These are phyloP conservation scores for Bostrychus sinensis DNA, from an alignment of 2,113 vertebrate genomes.

Conservation along the genomic window DNA sequence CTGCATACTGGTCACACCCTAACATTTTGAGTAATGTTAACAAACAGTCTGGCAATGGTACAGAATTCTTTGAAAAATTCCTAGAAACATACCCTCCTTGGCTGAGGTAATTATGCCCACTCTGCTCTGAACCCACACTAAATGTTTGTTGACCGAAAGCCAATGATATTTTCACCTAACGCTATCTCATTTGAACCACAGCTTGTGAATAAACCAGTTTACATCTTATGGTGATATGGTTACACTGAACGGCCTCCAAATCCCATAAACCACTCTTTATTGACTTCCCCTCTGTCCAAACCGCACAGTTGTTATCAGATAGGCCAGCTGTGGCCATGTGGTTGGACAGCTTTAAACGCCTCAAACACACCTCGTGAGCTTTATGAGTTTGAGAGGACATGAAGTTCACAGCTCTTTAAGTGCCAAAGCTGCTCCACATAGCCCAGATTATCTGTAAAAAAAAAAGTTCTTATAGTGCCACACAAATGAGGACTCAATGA, in stretches of 20 bases:
- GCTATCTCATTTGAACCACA: background rate
- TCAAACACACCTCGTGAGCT: slow-evolving; percentile 56
- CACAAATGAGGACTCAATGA: slow-evolving; percentile 63
- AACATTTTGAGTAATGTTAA: too few relatives aligned
- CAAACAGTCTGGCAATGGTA: too few relatives aligned
- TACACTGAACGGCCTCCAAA: slow-evolving; percentile 13
- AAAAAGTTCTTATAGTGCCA: slow-evolving; percentile 53
- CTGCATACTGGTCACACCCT: too few relatives aligned
- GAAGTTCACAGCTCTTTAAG: slow-evolving; percentile 32
- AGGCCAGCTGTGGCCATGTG: slow-evolving; percentile 49
- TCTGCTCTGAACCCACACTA: too few relatives aligned
- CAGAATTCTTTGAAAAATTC: too few relatives aligned
- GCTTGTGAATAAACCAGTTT: background rate
- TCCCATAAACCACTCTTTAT: slow-evolving; percentile 45
- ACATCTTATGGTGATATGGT: slow-evolving; percentile 19
- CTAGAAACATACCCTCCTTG: too few relatives aligned
- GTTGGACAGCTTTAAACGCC: slow-evolving; percentile 58
- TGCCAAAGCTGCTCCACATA: slow-evolving; percentile 16
- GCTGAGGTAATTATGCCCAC: too few relatives aligned
- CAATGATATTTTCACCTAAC: too few relatives aligned
- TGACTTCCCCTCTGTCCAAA: slow-evolving; percentile 59
- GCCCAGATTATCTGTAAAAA: slow-evolving; percentile 56
- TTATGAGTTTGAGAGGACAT: slow-evolving; percentile 44
- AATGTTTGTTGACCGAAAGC: too few relatives aligned
- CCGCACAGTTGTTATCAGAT: slow-evolving; percentile 69